phyloP scores from a whole-genome alignment of 2,797 vertebrate species.

The Sciurus vulgaris region DNA sequence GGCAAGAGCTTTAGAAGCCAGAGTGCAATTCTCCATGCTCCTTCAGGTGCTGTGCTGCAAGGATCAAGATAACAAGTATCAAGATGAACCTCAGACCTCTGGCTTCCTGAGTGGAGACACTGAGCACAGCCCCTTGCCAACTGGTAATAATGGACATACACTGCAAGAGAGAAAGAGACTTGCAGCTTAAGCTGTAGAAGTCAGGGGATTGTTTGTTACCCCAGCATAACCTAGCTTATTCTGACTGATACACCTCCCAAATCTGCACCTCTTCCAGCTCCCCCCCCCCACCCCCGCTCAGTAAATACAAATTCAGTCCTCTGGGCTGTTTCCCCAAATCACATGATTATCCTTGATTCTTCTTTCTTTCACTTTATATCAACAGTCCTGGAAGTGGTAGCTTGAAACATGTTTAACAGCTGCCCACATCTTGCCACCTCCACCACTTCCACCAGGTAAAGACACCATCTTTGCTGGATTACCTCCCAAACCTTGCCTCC shows the following conservation, averaged over 20 bases:
- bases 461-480: not conserved
- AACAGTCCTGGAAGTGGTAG: rapidly evolving
- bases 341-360: not conserved
- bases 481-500: not conserved
- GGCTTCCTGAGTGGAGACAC: not conserved
- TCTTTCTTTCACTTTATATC: not conserved
- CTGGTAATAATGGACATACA: rapidly evolving
- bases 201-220: not conserved
- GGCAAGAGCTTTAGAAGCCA: not conserved
- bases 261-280: not conserved
- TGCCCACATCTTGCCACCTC: not conserved
- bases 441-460: not conserved
- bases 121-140: not conserved
- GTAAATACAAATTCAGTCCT: not conserved
- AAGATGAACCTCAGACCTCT: not conserved
- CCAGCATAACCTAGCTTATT: not conserved
- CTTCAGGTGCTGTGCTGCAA: not conserved
- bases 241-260: not conserved
- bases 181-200: not conserved
- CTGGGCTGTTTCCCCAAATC: not conserved
- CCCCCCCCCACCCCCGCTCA: not conserved
- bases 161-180: not conserved
- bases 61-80: not conserved
- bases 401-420: not conserved
- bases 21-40: not conserved